A percentile compares a stretch with the other conserved stretches of the same genome.
Evolutionary conservation across 2,888 invertebrate genomes (phyloP).

Genomic region (Aethes cnicana): DNA sequence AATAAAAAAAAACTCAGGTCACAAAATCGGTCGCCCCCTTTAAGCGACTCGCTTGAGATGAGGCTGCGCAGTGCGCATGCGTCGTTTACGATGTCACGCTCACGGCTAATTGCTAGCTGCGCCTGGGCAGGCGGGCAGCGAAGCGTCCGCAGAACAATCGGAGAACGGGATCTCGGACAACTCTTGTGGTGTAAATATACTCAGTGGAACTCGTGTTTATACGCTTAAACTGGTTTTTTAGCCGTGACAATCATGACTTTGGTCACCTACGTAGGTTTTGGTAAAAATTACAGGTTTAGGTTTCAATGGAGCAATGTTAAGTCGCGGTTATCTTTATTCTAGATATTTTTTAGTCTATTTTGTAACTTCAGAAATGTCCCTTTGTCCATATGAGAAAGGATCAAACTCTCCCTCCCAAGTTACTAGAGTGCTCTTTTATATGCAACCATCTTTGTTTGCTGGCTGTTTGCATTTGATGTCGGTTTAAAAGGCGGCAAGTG

Average conservation of each 20-base stretch:
- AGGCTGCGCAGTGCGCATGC: too few species aligned
- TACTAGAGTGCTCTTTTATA: not conserved
- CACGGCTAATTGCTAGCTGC: conserved; percentile 45
- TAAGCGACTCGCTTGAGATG: conserved; percentile 29
- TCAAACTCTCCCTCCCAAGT: not conserved
- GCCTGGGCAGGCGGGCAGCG: conserved; percentile 38
- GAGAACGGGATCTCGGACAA: conserved; percentile 13
- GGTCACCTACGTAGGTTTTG: too few species aligned
- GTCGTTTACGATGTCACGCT: conserved; percentile 40
- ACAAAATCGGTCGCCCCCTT: not conserved
- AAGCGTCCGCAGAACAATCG: conserved; percentile 32
- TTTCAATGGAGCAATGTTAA: too few species aligned
- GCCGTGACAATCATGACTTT: too few species aligned
- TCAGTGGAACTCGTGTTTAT: not conserved
- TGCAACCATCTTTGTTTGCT: conserved; percentile 23
- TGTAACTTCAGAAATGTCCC: too few species aligned
- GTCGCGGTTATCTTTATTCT: too few species aligned
- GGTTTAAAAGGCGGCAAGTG: conserved; percentile 27
- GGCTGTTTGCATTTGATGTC: conserved; percentile 23
- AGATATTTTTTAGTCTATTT: too few species aligned
- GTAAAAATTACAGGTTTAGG: too few species aligned
- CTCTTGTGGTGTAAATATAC: not conserved
- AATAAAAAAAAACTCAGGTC: too few species aligned
- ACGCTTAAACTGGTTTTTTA: too few species aligned
- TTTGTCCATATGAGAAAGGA: too few species aligned